These are phyloP conservation scores for Torymus tubicola DNA, from an alignment of 2,888 invertebrate species.

Conservation along the genomic window DNA sequence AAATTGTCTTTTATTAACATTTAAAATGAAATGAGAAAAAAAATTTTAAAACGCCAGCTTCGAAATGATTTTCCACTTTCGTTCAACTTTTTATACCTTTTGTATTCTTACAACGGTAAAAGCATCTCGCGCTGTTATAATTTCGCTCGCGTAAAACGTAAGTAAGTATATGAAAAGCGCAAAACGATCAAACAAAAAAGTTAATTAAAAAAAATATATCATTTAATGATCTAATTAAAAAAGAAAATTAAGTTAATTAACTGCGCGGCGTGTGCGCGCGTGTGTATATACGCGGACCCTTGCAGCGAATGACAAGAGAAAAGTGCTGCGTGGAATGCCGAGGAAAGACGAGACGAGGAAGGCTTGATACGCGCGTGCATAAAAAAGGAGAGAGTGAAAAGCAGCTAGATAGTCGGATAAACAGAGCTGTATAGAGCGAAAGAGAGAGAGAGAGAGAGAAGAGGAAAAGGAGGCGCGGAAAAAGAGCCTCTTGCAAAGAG, in stretches of 20 bases:
- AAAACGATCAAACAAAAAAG: not conserved
- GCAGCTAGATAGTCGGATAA: constrained; percentile 18
- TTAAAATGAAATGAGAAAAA: too few species aligned
- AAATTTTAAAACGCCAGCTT: too few species aligned
- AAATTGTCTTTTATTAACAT: too few species aligned
- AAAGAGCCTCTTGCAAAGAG: not conserved
- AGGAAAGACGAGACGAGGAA: not conserved
- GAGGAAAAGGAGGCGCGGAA: not conserved
- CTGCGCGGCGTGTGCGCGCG: not conserved
- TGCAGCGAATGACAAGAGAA: constrained; percentile 4
- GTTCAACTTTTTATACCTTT: too few species aligned
- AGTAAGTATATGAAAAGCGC: not conserved
- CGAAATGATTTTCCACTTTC: too few species aligned
- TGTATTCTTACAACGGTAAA: too few species aligned
- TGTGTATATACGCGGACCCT: constrained; percentile 16
- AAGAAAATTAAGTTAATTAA: constrained; percentile 25
- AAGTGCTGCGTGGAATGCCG: not conserved
- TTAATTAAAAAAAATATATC: not conserved
- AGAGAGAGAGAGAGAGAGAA: not conserved
- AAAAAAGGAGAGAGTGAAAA: not conserved
- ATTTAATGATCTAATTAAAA: constrained; percentile 40
- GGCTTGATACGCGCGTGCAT: not conserved
- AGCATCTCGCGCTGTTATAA: too few species aligned
- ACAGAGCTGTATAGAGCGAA: constrained; percentile 1
- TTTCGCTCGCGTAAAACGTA: too few species aligned